Base-by-base conservation (phyloP, 2,888 invertebrate species). In the Yponomeuta plumbellus region DNA sequence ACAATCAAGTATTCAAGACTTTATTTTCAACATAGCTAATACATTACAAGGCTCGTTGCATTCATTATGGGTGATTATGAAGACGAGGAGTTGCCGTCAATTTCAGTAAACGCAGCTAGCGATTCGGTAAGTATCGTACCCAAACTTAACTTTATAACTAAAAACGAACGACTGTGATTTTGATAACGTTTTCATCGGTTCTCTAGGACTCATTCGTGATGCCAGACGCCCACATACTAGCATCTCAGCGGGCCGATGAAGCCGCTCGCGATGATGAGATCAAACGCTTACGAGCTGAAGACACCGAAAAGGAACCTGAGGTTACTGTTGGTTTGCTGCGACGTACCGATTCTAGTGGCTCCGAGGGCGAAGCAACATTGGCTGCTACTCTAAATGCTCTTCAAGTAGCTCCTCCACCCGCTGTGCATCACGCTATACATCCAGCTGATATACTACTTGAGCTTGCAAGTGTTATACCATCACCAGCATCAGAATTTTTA, bases 141-240 rank as follows among this genome's bases (percentile, higher is more conserved):
- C 34, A 34, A 26, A 44, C 4, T 11, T 11, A 44, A 44, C 44
- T 44, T 2, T 13, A 17, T 6, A 52, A 52, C 44, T 17, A 52
- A 17, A 13, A 13, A 52, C 17, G 17, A 11, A 44, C 13, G 17
- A 52, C 34, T 34, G 5, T 2, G 34, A 34, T 8, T 34, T 34
- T 34, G 34, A 34, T 34, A 34, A 34, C 34, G 1, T 34, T 34
- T 4, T 26, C 5, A 34, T 52, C 44, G 44, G 1, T 17, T 52
- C 44, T 52, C 5, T 17, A 52, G 44, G 44, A 52, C 44, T 52
- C 17, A 52, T 52, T 79, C 69, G 69, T 66, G 34, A 81, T 82
- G 79, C 81, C 83, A 20, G 70, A 75, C 17, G 81, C 81, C 2
- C 76, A 73, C n/a, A 74, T 68, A 70, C 52, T 83, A 64, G 80